phyloP scores from a whole-genome alignment of 2,113 vertebrate species.

The Mormyrus lacerda region DNA sequence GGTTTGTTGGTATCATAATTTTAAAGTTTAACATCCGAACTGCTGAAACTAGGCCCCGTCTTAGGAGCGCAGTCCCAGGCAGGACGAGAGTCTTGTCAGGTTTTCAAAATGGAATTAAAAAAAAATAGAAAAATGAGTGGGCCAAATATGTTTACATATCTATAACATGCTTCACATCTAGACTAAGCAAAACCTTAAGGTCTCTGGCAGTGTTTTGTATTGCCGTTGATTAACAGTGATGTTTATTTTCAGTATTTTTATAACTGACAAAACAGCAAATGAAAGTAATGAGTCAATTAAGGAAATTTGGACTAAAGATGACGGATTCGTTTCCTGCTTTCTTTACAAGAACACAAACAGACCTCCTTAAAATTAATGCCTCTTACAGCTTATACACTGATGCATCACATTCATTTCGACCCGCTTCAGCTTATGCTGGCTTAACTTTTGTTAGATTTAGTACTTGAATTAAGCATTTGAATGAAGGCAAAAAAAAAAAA shows the following conservation, averaged over 20 bases:
- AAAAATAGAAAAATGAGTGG: not conserved
- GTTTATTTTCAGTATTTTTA: slow-evolving; percentile 33
- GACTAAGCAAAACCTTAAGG: slow-evolving; percentile 20
- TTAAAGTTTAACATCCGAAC: slow-evolving; percentile 13
- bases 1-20: slow-evolving; percentile 17
- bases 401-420: not conserved
- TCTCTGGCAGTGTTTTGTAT: slow-evolving; percentile 2
- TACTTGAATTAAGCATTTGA: not conserved
- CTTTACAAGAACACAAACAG: slow-evolving; percentile 25
- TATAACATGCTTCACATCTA: slow-evolving; percentile 13
- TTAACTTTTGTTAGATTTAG: not conserved
- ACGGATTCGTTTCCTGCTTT: slow-evolving; percentile 30
- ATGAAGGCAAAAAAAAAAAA: not conserved
- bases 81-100: not conserved
- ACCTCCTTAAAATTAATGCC: not conserved
- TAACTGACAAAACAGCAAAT: slow-evolving; percentile 29
- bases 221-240: slow-evolving; percentile 25
- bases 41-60: not conserved
- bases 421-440: not conserved
- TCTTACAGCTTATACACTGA: not conserved
- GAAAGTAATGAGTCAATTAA: slow-evolving; percentile 36
- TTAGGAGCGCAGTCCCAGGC: not conserved
- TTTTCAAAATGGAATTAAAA: not conserved
- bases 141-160: slow-evolving; percentile 29
- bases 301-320: slow-evolving; percentile 30